These are phyloP conservation scores for Drosophila sproati DNA, from an alignment of 1,140 invertebrate genomes.

Conservation along the genomic window DNA sequence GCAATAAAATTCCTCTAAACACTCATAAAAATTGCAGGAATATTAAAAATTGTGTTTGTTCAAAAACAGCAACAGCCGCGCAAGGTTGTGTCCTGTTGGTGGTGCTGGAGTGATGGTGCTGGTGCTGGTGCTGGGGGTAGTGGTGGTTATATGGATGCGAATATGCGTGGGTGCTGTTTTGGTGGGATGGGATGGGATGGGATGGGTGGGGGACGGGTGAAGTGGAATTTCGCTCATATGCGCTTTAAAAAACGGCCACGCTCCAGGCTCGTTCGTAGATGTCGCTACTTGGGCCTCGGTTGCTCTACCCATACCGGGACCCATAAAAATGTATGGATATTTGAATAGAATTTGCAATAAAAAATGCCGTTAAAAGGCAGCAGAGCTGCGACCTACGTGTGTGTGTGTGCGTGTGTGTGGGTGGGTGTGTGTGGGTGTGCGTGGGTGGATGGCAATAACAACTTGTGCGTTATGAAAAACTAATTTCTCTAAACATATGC, in stretches of 20 bases:
- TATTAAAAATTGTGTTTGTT: constrained; percentile 84
- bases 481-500: constrained; percentile 84
- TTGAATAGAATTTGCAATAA: constrained; percentile 84
- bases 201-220: neutral
- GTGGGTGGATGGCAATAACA: constrained; percentile 71
- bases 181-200: too few species aligned
- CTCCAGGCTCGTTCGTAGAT: constrained; percentile 47
- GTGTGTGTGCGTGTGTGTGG: constrained; percentile 20
- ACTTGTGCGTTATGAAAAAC: constrained; percentile 84
- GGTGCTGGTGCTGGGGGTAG: neutral
- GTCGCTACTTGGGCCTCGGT: constrained; percentile 39
- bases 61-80: constrained; percentile 42
- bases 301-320: constrained; percentile 27
- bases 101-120: constrained; percentile 3
- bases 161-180: too few species aligned
- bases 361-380: constrained; percentile 81
- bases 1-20: constrained; percentile 85
- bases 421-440: constrained; percentile 1
- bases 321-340: constrained; percentile 83
- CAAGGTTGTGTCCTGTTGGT: neutral
- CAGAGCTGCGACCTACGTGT: constrained; percentile 10
- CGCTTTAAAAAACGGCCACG: constrained; percentile 61
- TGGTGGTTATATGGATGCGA: too few species aligned
- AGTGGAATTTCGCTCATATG: constrained; percentile 69
- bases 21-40: constrained; percentile 84